Evolutionary conservation across 2,113 vertebrate genomes (phyloP).

Genomic region (Dasypus novemcinctus): DNA sequence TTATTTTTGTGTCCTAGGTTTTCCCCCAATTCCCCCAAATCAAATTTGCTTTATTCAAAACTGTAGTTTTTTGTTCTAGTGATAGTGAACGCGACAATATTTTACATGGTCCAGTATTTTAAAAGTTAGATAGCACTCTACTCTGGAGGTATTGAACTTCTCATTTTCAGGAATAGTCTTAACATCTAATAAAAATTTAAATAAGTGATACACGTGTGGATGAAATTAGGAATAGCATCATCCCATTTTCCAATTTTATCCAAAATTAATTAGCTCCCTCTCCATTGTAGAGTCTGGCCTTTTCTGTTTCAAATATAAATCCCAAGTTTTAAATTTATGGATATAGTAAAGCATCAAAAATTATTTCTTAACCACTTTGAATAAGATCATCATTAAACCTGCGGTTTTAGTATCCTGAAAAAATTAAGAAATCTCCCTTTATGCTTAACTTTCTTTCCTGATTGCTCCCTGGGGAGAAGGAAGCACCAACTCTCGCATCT

Average conservation of each 20-base stretch:
- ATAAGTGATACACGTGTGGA: not conserved
- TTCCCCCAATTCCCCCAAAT: not conserved
- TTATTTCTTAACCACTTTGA: not conserved
- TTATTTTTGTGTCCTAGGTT: not conserved
- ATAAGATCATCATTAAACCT: not conserved
- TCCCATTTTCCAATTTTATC: not conserved
- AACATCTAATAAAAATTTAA: not conserved
- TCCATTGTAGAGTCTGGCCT: not conserved
- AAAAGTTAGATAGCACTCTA: not conserved
- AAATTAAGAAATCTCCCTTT: not conserved
- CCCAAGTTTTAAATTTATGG: not conserved
- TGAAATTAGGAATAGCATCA: not conserved
- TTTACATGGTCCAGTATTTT: not conserved
- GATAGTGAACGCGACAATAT: not conserved
- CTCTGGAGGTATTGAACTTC: not conserved
- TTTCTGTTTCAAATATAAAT: conserved; percentile 37
- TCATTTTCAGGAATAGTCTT: not conserved
- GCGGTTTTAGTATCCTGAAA: not conserved
- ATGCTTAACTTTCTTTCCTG: not conserved
- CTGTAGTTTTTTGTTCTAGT: not conserved
- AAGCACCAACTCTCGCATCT: no score
- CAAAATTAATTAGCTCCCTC: not conserved
- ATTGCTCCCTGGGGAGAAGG: no score
- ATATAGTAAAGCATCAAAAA: not conserved
- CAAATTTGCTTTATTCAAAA: not conserved